phyloP scores from a whole-genome alignment of 2,797 vertebrate genomes.

The Chrysocyon brachyurus region DNA sequence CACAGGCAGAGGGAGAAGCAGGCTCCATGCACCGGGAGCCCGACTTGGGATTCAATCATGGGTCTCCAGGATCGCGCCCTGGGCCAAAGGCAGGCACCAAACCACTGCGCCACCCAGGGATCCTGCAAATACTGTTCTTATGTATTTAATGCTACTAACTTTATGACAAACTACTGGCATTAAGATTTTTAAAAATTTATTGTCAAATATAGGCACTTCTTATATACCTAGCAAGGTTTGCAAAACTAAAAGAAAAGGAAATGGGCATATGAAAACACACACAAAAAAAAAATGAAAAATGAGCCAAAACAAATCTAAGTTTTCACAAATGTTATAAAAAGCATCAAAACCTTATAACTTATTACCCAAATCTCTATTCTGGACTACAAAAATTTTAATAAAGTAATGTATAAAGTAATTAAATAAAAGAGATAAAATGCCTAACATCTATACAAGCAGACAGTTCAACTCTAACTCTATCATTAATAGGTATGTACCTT shows the following conservation, averaged over 20 bases:
- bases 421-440: not conserved
- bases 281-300: constrained; percentile 38
- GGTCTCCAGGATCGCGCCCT: too few species aligned
- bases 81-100: too few species aligned
- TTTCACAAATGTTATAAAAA: constrained; percentile 25
- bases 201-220: not conserved
- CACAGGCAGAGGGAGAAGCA: too few species aligned
- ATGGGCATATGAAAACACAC: not conserved
- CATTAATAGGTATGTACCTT: not conserved
- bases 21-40: too few species aligned
- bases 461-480: not conserved
- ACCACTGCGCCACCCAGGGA: too few species aligned
- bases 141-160: not conserved
- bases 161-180: constrained; percentile 8
- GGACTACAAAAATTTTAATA: not conserved
- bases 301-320: not conserved
- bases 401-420: constrained; percentile 27
- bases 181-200: not conserved
- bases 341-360: not conserved
- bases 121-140: not conserved
- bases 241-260: constrained; percentile 29
- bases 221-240: not conserved
- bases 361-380: not conserved
- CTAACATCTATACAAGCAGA: constrained; percentile 15
- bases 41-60: too few species aligned